A percentile compares a stretch with the other conserved stretches of the same genome.
Conservation (phyloP, 2,888 invertebrate species). For the Caenorhabditis sp. region DNA sequence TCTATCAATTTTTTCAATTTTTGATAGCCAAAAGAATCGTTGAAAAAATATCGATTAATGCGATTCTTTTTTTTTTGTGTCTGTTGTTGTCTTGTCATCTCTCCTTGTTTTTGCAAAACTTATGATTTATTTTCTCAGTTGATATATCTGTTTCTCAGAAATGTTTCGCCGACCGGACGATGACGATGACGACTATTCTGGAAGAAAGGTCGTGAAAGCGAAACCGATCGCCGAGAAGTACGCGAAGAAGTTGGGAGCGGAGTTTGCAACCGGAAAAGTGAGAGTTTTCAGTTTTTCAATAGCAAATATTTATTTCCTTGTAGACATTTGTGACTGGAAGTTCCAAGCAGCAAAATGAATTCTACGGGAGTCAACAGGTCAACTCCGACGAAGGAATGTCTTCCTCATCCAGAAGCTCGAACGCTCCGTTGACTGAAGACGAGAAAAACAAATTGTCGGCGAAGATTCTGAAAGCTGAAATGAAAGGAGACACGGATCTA, state of each 20-base stretch:
- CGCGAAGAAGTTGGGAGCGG: conserved; percentile 70
- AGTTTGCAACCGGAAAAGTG: conserved; percentile 67
- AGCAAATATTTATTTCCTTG: not conserved
- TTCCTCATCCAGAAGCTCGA: conserved; percentile 5
- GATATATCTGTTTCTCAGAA: conserved; percentile 12
- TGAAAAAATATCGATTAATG: no score
- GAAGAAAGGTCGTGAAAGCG: conserved; percentile 66
- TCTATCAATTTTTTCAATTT: no score
- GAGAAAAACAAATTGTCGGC: conserved; percentile 94
- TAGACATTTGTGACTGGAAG: conserved; percentile 71
- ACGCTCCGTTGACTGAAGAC: conserved; percentile 70
- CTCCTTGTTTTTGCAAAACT: not conserved
- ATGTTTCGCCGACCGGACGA: conserved; percentile 76
- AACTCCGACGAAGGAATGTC: conserved; percentile 33
- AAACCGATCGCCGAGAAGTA: conserved; percentile 76
- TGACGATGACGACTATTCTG: conserved; percentile 69
- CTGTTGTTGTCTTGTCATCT: not conserved
- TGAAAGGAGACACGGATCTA: conserved; percentile 90
- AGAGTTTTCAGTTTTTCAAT: not conserved
- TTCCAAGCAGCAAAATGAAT: conserved; percentile 70
- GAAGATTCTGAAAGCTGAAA: conserved; percentile 94
- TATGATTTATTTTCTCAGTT: not conserved
- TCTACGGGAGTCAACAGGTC: conserved; percentile 73
- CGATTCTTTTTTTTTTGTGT: not conserved
- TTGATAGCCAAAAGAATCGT: no score